Conservation (phyloP, 2,113 vertebrate species). For the Columba janthina region DNA sequence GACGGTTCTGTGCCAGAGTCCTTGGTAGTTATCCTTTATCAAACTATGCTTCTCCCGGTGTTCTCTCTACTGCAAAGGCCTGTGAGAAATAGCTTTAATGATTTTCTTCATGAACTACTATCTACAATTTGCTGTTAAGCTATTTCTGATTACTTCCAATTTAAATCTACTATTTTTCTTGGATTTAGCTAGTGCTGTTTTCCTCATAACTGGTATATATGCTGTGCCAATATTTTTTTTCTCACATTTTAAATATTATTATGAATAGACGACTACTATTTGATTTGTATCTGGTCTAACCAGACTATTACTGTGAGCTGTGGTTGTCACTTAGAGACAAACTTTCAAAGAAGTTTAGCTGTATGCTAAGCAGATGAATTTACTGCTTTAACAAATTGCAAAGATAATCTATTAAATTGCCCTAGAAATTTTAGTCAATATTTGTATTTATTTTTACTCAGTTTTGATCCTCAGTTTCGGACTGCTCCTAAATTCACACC, state of each 20-base stretch:
- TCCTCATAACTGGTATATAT: neutral
- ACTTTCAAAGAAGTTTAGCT: neutral
- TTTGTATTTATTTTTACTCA: neutral
- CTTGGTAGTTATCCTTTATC: constrained; percentile 42
- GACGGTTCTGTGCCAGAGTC: neutral
- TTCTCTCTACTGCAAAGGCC: neutral
- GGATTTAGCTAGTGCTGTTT: neutral
- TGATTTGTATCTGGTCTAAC: neutral
- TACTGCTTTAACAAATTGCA: neutral
- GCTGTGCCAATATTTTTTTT: neutral
- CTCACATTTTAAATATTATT: neutral
- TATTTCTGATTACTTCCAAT: constrained; percentile 6
- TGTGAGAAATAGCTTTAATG: neutral
- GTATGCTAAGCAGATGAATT: neutral
- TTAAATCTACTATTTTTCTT: neutral
- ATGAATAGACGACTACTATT: neutral
- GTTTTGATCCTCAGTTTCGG: neutral
- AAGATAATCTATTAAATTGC: neutral
- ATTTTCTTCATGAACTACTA: constrained; percentile 2
- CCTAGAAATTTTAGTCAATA: neutral
- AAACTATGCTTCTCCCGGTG: constrained; percentile 37
- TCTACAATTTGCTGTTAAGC: neutral
- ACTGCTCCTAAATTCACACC: neutral
- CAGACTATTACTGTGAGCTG: neutral
- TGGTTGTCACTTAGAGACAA: neutral